phyloP scores from a whole-genome alignment of 1,140 invertebrate genomes.

The Amyelois transitella region DNA sequence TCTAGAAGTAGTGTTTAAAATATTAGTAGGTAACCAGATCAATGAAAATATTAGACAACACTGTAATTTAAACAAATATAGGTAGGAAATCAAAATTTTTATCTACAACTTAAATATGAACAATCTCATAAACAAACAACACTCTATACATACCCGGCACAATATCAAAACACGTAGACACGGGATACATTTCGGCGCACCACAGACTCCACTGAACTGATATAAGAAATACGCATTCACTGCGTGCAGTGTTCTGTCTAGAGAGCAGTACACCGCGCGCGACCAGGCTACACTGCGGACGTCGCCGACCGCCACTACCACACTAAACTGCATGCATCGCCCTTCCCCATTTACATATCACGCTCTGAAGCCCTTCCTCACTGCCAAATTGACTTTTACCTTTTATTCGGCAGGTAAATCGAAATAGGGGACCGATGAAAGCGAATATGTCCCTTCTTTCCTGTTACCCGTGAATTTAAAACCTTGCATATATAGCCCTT shows the following conservation, averaged over 20 bases:
- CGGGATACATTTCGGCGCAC: constrained; percentile 55
- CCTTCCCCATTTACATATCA: constrained; percentile 70
- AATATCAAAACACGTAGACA: constrained; percentile 46
- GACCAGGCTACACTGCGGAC: constrained; percentile 24
- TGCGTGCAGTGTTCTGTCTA: neutral
- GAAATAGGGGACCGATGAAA: constrained; percentile 60
- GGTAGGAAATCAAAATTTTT: no score
- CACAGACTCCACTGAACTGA: constrained; percentile 16
- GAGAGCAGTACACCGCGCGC: neutral
- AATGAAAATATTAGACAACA: no score
- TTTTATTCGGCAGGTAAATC: constrained; percentile 71
- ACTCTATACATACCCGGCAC: constrained; percentile 42
- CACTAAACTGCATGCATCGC: constrained; percentile 65
- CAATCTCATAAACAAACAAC: neutral
- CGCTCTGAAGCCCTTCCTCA: constrained; percentile 64
- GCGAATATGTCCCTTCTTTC: constrained; percentile 37
- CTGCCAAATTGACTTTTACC: constrained; percentile 71
- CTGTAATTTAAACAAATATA: no score
- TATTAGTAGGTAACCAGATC: no score
- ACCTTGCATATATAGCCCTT: constrained; percentile 10
- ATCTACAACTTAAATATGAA: neutral
- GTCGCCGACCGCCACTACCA: constrained; percentile 24
- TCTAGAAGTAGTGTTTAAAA: no score
- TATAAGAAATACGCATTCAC: constrained; percentile 6
- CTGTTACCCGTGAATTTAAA: constrained; percentile 17